phyloP scores from a whole-genome alignment of 2,113 vertebrate species.

The Haliaeetus leucogaster region DNA sequence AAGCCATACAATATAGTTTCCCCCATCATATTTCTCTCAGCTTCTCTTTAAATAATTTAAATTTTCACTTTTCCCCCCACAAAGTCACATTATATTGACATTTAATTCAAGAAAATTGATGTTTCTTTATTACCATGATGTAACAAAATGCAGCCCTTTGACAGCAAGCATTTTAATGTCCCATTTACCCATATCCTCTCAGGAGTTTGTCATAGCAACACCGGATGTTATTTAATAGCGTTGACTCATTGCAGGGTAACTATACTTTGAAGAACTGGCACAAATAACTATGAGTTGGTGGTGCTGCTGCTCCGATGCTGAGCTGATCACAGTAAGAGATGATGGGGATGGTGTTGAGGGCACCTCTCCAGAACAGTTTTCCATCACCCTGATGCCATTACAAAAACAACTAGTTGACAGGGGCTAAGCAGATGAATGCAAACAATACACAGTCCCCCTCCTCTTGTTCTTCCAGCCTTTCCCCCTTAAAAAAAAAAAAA shows the following conservation, averaged over 20 bases:
- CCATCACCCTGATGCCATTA: not conserved
- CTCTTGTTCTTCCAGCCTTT: not conserved
- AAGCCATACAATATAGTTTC: not conserved
- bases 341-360: not conserved
- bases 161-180: not conserved
- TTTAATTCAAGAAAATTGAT: not conserved
- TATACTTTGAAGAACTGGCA: not conserved
- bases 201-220: not conserved
- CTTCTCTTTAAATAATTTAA: not conserved
- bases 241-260: not conserved
- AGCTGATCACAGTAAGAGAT: not conserved
- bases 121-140: not conserved
- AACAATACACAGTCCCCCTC: accelerated
- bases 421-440: not conserved
- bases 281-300: not conserved
- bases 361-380: not conserved
- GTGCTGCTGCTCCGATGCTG: not conserved
- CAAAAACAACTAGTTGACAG: not conserved
- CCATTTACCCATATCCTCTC: not conserved
- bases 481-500: too few relatives aligned
- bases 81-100: not conserved
- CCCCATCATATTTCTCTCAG: not conserved
- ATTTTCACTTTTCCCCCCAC: not conserved
- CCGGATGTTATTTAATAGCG: not conserved
- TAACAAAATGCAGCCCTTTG: not conserved